Conservation (phyloP, 2,113 vertebrate species). For the Podarcis raffonei region DNA sequence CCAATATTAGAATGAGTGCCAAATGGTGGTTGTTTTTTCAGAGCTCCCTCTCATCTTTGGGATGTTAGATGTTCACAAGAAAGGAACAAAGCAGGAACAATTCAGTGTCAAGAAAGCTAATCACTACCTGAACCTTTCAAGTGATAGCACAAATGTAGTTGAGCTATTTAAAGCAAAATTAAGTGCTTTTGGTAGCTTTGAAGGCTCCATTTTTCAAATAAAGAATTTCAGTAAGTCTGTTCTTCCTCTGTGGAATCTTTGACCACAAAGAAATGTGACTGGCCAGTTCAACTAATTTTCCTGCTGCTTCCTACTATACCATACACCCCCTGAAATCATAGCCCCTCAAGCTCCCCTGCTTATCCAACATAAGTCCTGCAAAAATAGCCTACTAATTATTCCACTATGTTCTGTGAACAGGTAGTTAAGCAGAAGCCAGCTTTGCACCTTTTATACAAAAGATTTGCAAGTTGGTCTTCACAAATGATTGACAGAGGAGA, state of each 20-base stretch:
- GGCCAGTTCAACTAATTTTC: neutral
- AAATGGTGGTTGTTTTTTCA: neutral
- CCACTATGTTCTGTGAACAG: too few relatives aligned
- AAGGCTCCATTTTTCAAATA: conserved; percentile 42
- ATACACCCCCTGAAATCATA: neutral
- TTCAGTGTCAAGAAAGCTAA: conserved; percentile 54
- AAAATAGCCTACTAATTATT: neutral
- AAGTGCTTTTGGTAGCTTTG: conserved; percentile 43
- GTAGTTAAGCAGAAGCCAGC: too few relatives aligned
- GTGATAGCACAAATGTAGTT: conserved; percentile 52
- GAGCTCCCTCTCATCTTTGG: neutral
- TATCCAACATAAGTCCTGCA: neutral
- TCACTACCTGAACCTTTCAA: conserved; percentile 53
- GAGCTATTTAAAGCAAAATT: conserved; percentile 51
- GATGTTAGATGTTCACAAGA: neutral
- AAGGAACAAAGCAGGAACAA: conserved; percentile 35
- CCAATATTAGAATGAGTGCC: neutral
- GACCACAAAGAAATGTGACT: neutral
- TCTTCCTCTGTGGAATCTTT: neutral
- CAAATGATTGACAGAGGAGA: conserved; percentile 1
- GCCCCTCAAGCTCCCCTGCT: neutral
- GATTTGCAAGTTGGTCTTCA: neutral
- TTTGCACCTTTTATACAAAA: neutral
- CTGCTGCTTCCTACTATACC: too few relatives aligned
- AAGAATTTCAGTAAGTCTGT: conserved; percentile 19